Base-by-base conservation (phyloP, 2,797 vertebrate species). In the Moxostoma hubbsi region DNA sequence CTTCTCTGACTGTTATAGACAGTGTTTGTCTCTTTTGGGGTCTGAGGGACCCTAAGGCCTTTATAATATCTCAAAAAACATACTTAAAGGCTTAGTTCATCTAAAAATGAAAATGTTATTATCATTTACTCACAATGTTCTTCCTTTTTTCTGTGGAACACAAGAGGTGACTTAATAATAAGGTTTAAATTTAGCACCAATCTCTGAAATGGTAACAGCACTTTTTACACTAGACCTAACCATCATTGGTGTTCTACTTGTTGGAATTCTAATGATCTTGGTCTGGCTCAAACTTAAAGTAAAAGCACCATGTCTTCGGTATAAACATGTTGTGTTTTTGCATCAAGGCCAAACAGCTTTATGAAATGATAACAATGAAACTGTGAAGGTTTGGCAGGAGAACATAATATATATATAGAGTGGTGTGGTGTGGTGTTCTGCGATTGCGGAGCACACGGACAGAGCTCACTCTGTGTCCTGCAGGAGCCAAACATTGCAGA, bases 371-470 rank as follows among this genome's bases (percentile, higher is more conserved):
- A 59, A n/a, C 46, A 61, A 49, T n/a, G 49, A 59, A 61, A 62
- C 65, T 13, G 55, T 18, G 13, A 9, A 53, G 55, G 9, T 61
- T 61, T 69, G 65, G 61, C 75, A 77, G 47, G 9, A 24, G 45
- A 16, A 59, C 75, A 77, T 69, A 77, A 77, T 51, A 77, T 68
- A 59, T 53, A 49, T 57, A 68, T 57, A 59, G 46, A 1, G 18
- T 16, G 6, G 16, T 12, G 55, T 45, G 61, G 16, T 12, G 55
- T 45, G 61, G 36, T 57, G 45, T 12, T 65, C 51, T 63, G 50
- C 10, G 3, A 4, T 57, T 10, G 47, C 51, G 36, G 49, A 12
- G 55, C 13, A 9, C 49, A 16, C 10, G 9, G 54, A 72, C 7
- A 6, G 24, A 24, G 51, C 58, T 43, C 2, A 64, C 12, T 63